Evolutionary conservation across 2,113 vertebrate species (phyloP), one percentile per base, ranked within the genome.

Genomic region (Lates calcarifer): DNA sequence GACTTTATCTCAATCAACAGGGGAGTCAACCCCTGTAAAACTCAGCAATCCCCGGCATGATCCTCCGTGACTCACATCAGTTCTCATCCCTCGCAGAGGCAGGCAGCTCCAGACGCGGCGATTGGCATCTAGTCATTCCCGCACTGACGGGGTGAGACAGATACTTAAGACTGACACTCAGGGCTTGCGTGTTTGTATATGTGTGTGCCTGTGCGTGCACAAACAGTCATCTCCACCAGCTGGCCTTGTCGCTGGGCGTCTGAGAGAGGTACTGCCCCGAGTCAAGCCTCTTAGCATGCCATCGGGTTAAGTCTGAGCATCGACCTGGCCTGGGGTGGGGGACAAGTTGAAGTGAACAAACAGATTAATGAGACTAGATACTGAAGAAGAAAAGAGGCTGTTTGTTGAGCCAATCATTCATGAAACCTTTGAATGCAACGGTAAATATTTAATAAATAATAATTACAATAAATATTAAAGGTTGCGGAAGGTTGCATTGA

Each of bases 201-300:
- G 41, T 56, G 6, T 33, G 41, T 56, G 20, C 14, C 29, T 64
- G 14, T 60, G 31, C 33, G 79, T 57, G 71, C 51, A 79, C 66
- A 24, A 15, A n/a, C 49, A 78, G 80, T 77, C 64, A 70, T 85
- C 68, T 81, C 76, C 74, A 70, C 86, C 91, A 91, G 89, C 89
- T 91, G 87, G 86, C 72, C 15, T 12, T 68, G 74, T 73, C 7
- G 17, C 71, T 57, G 60, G 47, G 62, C 43, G 86, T 83, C 69
- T 86, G 79, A 33, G 71, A 51, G 75, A 49, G 76, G 67, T 47
- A 35, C 67, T 35, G 82, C 33, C 65, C 69, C 6, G 58, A 82
- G 92, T 90, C 91, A 94, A 94, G 92, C 91, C 88, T 92, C 89
- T 93, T 94, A 93, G 62, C 70, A 69, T 61, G 67, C 24, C 13